These are phyloP conservation scores for Trypoxylon attenuatum DNA, from an alignment of 2,888 invertebrate genomes.

Conservation along the genomic window DNA sequence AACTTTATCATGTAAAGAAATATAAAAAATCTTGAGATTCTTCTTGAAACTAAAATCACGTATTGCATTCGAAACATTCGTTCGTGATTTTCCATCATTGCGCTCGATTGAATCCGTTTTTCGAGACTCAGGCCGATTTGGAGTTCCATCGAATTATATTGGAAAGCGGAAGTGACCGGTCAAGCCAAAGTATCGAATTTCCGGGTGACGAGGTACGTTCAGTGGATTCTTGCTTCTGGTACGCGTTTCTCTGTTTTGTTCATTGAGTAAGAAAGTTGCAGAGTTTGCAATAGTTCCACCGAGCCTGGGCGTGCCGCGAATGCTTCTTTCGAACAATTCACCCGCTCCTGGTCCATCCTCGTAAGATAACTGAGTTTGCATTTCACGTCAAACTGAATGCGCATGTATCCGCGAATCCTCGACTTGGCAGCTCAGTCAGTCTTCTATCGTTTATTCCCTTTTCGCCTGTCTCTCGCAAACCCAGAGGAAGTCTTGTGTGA, in stretches of 20 bases:
- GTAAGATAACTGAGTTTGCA: conserved; percentile 3
- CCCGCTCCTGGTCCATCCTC: not conserved
- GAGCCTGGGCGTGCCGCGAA: not conserved
- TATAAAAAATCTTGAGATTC: too few species aligned
- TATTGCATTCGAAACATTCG: not conserved
- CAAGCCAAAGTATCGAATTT: conserved; percentile 12
- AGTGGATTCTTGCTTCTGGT: not conserved
- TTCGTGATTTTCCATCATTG: not conserved
- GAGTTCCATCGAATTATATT: not conserved
- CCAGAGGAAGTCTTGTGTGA: too few species aligned
- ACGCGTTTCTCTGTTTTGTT: conserved; percentile 1
- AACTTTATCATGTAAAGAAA: too few species aligned
- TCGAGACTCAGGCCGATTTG: not conserved
- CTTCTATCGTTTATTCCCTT: too few species aligned
- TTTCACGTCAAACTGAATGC: not conserved
- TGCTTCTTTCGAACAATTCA: not conserved
- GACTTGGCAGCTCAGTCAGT: too few species aligned
- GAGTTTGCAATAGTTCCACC: conserved; percentile 8
- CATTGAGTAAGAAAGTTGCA: conserved; percentile 10
- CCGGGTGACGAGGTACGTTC: conserved; percentile 5
- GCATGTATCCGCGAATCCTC: not conserved
- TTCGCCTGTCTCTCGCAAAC: too few species aligned
- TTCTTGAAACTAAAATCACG: too few species aligned
- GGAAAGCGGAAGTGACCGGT: conserved; percentile 10
- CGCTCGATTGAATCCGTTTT: not conserved